phyloP scores from a whole-genome alignment of 2,888 invertebrate genomes.

The Acronicta leporina region DNA sequence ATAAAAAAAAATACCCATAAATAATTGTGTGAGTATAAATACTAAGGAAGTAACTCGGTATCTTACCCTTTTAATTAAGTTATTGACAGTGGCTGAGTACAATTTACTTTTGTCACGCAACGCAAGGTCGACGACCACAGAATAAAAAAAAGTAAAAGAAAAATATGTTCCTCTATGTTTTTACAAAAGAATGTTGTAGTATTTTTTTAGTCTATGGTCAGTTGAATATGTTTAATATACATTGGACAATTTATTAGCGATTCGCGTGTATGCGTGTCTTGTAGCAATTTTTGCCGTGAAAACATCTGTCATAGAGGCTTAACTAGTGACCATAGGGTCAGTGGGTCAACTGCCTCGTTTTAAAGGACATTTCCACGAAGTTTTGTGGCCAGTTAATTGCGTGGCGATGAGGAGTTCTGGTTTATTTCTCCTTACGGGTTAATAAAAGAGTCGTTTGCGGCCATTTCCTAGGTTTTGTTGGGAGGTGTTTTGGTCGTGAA shows the following conservation, averaged over 20 bases:
- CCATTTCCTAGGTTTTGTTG: conserved; percentile 41
- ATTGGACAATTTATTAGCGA: conserved; percentile 70
- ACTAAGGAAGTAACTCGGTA: conserved; percentile 59
- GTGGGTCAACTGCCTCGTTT: conserved; percentile 74
- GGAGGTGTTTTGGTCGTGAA: conserved; percentile 7
- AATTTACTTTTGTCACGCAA: conserved; percentile 75
- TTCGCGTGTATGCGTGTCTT: conserved; percentile 72
- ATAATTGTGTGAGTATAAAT: conserved; percentile 54
- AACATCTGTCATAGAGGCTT: conserved; percentile 79
- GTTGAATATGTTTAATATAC: conserved; percentile 55
- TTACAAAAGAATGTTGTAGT: neutral
- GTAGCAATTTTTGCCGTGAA: conserved; percentile 71
- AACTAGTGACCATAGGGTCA: conserved; percentile 70
- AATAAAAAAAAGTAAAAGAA: conserved; percentile 12
- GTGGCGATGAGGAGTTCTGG: conserved; percentile 60
- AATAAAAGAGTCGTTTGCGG: conserved; percentile 51
- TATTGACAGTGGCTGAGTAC: conserved; percentile 60
- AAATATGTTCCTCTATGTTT: conserved; percentile 18
- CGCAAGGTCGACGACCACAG: conserved; percentile 65
- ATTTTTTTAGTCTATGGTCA: conserved; percentile 14
- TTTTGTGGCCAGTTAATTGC: conserved; percentile 60
- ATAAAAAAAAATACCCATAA: conserved; percentile 45
- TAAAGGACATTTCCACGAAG: conserved; percentile 61
- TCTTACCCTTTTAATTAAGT: conserved; percentile 71
- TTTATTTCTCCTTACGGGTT: conserved; percentile 58